A percentile compares a stretch with the other conserved stretches of the same genome.
These are phyloP conservation scores for Harlomillsia oculata DNA, from an alignment of 1,140 invertebrate species.

Conservation along the genomic window DNA sequence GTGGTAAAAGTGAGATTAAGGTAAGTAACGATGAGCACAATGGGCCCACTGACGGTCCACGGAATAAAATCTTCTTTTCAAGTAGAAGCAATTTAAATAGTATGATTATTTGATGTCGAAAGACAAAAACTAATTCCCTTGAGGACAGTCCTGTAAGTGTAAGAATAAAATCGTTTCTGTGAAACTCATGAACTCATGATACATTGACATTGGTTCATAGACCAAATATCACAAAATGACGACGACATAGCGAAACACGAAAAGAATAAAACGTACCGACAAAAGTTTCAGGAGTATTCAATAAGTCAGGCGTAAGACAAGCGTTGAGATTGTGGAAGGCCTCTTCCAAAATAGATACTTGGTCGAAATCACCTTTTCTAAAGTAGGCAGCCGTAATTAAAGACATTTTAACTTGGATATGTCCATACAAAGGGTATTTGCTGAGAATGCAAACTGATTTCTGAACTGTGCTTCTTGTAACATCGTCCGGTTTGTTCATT, in stretches of 20 bases:
- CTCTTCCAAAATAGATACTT: conserved; percentile 80
- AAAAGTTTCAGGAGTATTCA: conserved; percentile 61
- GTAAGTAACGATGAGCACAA: conserved; percentile 79
- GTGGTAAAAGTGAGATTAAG: conserved; percentile 80
- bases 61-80: conserved; percentile 83
- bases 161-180: conserved; percentile 1
- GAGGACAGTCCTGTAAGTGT: conserved; percentile 61
- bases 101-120: conserved; percentile 83
- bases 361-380: conserved; percentile 84
- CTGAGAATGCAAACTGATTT: conserved; percentile 88
- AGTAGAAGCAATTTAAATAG: conserved; percentile 88
- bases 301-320: conserved; percentile 57
- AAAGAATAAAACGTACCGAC: conserved; percentile 52
- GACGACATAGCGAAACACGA: too few relatives aligned
- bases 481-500: conserved; percentile 86
- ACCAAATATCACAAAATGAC: too few relatives aligned
- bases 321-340: conserved; percentile 85
- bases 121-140: conserved; percentile 68
- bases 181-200: not conserved
- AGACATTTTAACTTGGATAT: conserved; percentile 85
- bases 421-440: conserved; percentile 75
- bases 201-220: not conserved
- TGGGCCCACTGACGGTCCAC: conserved; percentile 81
- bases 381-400: conserved; percentile 96
- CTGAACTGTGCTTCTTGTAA: conserved; percentile 89